These are phyloP conservation scores for Cettia cetti DNA, from an alignment of 2,113 vertebrate genomes.

Conservation along the genomic window DNA sequence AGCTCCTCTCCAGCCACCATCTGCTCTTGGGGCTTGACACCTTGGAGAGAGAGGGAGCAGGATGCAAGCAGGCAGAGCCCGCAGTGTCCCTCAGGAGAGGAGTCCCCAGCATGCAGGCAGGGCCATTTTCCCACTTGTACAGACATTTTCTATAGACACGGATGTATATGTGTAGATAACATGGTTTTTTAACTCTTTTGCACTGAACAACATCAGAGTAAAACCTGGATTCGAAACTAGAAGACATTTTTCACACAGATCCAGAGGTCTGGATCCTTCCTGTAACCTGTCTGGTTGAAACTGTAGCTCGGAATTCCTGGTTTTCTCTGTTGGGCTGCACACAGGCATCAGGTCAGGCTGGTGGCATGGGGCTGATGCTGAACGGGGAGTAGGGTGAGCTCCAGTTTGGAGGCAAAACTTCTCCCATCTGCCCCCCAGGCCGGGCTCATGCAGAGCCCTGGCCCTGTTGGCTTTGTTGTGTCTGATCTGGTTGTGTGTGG, in stretches of 20 bases:
- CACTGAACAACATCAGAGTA: slow-evolving; percentile 30
- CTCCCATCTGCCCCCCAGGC: fast-evolving
- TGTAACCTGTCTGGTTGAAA: background rate
- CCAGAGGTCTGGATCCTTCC: background rate
- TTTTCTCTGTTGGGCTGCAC: background rate
- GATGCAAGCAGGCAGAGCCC: background rate
- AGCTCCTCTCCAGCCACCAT: background rate
- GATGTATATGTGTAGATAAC: slow-evolving; percentile 67
- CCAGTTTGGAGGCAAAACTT: background rate
- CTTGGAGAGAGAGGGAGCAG: background rate
- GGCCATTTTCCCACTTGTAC: slow-evolving; percentile 33
- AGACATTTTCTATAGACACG: slow-evolving; percentile 40
- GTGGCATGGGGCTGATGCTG: background rate
- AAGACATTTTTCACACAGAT: background rate
- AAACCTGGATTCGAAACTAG: slow-evolving; percentile 24
- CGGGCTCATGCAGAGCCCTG: background rate
- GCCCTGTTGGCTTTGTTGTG: fast-evolving
- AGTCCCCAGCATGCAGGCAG: background rate
- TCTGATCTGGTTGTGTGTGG: fast-evolving
- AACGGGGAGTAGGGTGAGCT: background rate
- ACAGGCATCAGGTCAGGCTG: background rate
- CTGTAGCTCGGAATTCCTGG: background rate
- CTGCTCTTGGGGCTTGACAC: background rate
- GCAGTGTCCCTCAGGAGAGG: background rate
- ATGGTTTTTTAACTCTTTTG: slow-evolving; percentile 59